Evolutionary conservation across 1,140 invertebrate genomes (phyloP).

Genomic region (Ericerus pela): DNA sequence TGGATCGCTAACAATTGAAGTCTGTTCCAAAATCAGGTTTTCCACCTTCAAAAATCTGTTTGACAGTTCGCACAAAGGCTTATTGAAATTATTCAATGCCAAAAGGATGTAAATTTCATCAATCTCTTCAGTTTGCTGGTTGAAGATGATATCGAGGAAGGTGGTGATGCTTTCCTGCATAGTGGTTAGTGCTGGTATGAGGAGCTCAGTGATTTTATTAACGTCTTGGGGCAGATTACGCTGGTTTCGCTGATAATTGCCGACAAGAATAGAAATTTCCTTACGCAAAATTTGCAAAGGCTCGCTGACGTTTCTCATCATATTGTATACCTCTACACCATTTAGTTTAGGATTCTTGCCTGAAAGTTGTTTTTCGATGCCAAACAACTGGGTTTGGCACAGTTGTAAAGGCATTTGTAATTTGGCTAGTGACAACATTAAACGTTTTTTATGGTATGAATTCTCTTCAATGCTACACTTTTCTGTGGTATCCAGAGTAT

Average conservation of each 20-base stretch:
- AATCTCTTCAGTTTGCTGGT: slow-evolving; percentile 21
- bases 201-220: slow-evolving; percentile 3
- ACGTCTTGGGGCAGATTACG: background rate
- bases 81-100: slow-evolving; percentile 21
- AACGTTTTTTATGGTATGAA: slow-evolving; percentile 10
- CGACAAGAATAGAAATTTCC: slow-evolving; percentile 23
- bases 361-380: slow-evolving; percentile 14
- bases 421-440: slow-evolving; percentile 15
- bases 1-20: slow-evolving; percentile 17
- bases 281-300: slow-evolving; percentile 23
- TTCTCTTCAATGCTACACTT: slow-evolving; percentile 15
- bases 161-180: slow-evolving; percentile 20
- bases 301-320: slow-evolving; percentile 22
- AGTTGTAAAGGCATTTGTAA: slow-evolving; percentile 22
- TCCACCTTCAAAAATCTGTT: slow-evolving; percentile 21
- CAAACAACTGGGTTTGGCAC: slow-evolving; percentile 20
- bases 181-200: slow-evolving; percentile 19
- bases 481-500: slow-evolving; percentile 20
- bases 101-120: slow-evolving; percentile 22
- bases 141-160: slow-evolving; percentile 23
- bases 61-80: slow-evolving; percentile 21
- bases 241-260: slow-evolving; percentile 21
- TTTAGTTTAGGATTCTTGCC: slow-evolving; percentile 14
- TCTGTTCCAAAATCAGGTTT: slow-evolving; percentile 18
- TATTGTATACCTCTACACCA: slow-evolving; percentile 17